phyloP scores from a whole-genome alignment of 2,888 invertebrate species.

The Dinocampus coccinellae region DNA sequence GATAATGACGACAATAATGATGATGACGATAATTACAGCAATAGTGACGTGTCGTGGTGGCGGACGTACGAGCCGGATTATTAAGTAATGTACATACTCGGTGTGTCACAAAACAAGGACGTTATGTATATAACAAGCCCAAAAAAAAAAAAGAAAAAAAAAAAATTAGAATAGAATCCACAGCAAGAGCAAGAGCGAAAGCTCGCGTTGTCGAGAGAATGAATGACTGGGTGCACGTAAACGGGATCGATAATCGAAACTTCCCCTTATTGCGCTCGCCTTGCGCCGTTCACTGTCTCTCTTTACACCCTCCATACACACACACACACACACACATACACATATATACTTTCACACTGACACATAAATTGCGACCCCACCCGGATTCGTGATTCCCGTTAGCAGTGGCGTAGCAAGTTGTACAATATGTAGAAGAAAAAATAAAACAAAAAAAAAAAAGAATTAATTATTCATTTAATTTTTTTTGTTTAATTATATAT shows the following conservation, averaged over 20 bases:
- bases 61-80: neutral
- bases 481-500: too few relatives aligned
- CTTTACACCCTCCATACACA: slow-evolving; percentile 11
- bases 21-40: neutral
- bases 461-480: neutral
- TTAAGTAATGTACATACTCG: neutral
- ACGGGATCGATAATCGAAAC: slow-evolving; percentile 67
- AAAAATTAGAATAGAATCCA: too few relatives aligned
- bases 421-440: neutral
- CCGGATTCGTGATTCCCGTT: neutral
- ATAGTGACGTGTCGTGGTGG: neutral
- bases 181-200: too few relatives aligned
- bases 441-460: neutral
- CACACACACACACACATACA: too few relatives aligned
- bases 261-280: slow-evolving; percentile 50
- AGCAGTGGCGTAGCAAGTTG: slow-evolving; percentile 13
- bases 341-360: too few relatives aligned
- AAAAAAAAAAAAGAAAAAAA: slow-evolving; percentile 20
- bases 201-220: slow-evolving; percentile 40
- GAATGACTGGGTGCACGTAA: slow-evolving; percentile 48
- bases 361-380: too few relatives aligned
- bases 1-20: neutral
- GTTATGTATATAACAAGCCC: neutral
- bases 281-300: slow-evolving; percentile 29
- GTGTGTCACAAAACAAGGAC: neutral